Base-by-base conservation (phyloP, 1,140 invertebrate genomes). In the Listronotus oregonensis region DNA sequence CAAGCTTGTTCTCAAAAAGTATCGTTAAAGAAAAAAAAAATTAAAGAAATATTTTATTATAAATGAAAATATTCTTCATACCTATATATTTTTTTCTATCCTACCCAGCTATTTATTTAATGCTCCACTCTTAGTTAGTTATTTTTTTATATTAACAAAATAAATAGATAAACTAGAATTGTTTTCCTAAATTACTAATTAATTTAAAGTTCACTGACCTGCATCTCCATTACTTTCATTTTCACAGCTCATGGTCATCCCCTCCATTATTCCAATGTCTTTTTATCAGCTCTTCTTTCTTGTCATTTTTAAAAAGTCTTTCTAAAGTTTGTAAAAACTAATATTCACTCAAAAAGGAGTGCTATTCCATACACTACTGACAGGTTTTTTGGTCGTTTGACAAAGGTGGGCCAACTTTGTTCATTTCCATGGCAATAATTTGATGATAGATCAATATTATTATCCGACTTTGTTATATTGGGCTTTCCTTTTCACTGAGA, bases 391-490 rank as follows among this genome's bases (percentile, higher is more conserved):
- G 52, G 46, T 51, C 44, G 55, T 44, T 46, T 42, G 34, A 57
- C 44, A 47, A 9, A 18, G 40, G 47, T 43, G 40, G 55, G 37
- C 63, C 27, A 42, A 58, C 14, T 58, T 65, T 58, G 34, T 39
- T 44, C 47, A 65, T 65, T 65, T 65, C 63, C 63, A 65, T 65
- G 63, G 63, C 51, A 65, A 65, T 65, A 37, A 37, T 37, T 27
- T 65, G 54, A 58, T 51, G 63, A 65, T 65, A 37, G 63, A 58
- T 65, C 63, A 43, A 65, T 65, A 65, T 6, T 39, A 27, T 6
- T 12, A 21, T 7, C 34, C 11, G 11, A 10, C 34, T 9, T 12
- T 37, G 34, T 37, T 9, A 17, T n/a, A 50, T 46, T 50, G 47
- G 47, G 47, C 21, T 18, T 15, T 50, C 11, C 21, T 50, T 15